Evolutionary conservation across 2,797 vertebrate species (phyloP), one percentile per base, ranked within the genome.

Genomic region (Diglossa cyanea): DNA sequence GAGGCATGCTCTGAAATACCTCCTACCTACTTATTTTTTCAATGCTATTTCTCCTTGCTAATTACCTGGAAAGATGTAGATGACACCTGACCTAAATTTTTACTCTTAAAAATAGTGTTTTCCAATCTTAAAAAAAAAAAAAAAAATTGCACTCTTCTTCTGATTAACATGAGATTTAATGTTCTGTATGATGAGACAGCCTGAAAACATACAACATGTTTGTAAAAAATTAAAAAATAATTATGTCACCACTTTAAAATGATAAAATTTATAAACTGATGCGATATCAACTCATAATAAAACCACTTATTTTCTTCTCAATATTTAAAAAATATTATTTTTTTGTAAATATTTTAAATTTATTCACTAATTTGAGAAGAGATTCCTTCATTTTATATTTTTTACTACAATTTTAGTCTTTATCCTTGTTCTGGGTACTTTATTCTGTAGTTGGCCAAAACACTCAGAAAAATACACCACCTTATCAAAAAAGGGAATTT

Each of bases 61-160:
- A 97, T 97, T 96, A 97, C 71, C 93, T 95, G 90, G 80, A 68
- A 96, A 88, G 37, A 87, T 85, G 40, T 91, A 91, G 33, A 45
- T 92, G 85, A 89, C 72, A 86, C 28, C 53, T 90, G 87, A 89
- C 87, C 85, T 54, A 96, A 94, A 95, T 95, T 84, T 83, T 89
- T 90, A 80, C 42, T 42, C 42, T 42, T 44, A 68, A 66, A 91
- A 93, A 48, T 44, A 37, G 17, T 73, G 15, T 42, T 87, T 68
- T 82, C 23, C 10, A 30, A 7, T 73, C 18, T 61, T 77, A 11
- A 42, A 42, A 17, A 42, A 42, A 42, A 42, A 40, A 35, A 37
- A 62, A 94, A 50, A 70, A 1, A 7, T 50, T 45, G 4, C 55
- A 16, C 6, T 54, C 82, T 87, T 73, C 45, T 71, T 76, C 42